Percentiles rank a stretch among this genome's conserved stretches.
Evolutionary conservation across 1,140 invertebrate genomes (phyloP).

Genomic region (Atta texana): DNA sequence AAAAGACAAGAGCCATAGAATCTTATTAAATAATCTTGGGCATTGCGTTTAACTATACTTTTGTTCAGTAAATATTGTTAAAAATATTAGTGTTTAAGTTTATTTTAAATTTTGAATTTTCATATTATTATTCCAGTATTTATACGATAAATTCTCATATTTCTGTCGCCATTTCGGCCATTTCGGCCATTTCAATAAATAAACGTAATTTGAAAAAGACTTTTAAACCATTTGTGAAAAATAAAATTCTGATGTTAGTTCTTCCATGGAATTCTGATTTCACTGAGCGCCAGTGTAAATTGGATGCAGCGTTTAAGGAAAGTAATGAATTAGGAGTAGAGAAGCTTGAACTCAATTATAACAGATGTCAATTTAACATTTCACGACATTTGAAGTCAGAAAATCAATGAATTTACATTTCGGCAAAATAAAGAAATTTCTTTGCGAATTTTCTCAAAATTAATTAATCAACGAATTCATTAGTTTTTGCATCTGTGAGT

Average conservation of each 20-base stretch:
- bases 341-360: conserved; percentile 27
- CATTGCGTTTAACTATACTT: background rate
- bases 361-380: conserved; percentile 31
- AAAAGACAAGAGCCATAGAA: background rate
- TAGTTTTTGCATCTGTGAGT: background rate
- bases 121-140: too few species aligned
- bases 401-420: conserved; percentile 17
- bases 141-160: background rate
- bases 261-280: conserved; percentile 22
- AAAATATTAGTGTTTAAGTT: background rate
- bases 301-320: conserved; percentile 34
- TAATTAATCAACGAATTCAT: background rate
- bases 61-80: background rate
- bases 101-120: background rate
- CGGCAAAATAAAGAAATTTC: background rate
- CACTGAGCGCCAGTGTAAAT: conserved; percentile 23
- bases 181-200: background rate
- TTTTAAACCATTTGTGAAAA: background rate
- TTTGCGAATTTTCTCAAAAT: background rate
- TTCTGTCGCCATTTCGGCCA: too few species aligned
- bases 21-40: background rate
- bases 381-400: conserved; percentile 11
- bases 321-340: conserved; percentile 37
- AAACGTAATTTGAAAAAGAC: background rate
- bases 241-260: conserved; percentile 20